These are phyloP conservation scores for Cirrhinus molitorella DNA, from an alignment of 2,797 vertebrate genomes.

Conservation along the genomic window DNA sequence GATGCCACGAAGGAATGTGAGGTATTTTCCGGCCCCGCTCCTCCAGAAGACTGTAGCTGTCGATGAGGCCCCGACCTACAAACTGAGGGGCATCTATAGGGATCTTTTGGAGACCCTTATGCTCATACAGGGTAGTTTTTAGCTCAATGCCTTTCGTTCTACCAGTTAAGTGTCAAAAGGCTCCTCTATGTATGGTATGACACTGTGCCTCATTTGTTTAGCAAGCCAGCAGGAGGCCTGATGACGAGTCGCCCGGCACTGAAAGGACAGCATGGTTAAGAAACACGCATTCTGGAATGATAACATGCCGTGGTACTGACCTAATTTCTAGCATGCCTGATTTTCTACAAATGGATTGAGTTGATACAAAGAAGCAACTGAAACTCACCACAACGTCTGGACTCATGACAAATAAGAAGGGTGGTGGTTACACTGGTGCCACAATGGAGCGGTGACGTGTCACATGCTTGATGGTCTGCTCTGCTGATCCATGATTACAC, in stretches of 20 bases:
- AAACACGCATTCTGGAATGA: slow-evolving; percentile 24
- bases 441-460: slow-evolving; percentile 29
- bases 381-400: slow-evolving; percentile 16
- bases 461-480: slow-evolving; percentile 29
- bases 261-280: slow-evolving; percentile 10
- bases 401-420: slow-evolving; percentile 34
- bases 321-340: slow-evolving; percentile 41
- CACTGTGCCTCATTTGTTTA: slow-evolving; percentile 21
- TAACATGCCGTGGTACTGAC: slow-evolving; percentile 19
- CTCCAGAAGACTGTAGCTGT: slow-evolving; percentile 25
- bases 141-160: slow-evolving; percentile 14
- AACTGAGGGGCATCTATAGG: slow-evolving; percentile 12
- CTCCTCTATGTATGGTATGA: slow-evolving; percentile 36
- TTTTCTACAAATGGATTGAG: slow-evolving; percentile 8
- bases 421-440: slow-evolving; percentile 6
- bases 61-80: slow-evolving; percentile 16
- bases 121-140: slow-evolving; percentile 12
- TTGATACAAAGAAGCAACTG: slow-evolving; percentile 48
- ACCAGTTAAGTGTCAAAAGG: slow-evolving; percentile 43
- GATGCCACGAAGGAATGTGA: slow-evolving; percentile 76
- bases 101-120: slow-evolving; percentile 53
- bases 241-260: background rate
- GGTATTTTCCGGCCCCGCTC: slow-evolving; percentile 70
- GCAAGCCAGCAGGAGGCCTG: slow-evolving; percentile 17
- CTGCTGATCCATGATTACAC: slow-evolving; percentile 10